Percentiles rank a stretch among this genome's conserved stretches.
Conservation (phyloP, 2,797 vertebrate genomes). For the Falco peregrinus region DNA sequence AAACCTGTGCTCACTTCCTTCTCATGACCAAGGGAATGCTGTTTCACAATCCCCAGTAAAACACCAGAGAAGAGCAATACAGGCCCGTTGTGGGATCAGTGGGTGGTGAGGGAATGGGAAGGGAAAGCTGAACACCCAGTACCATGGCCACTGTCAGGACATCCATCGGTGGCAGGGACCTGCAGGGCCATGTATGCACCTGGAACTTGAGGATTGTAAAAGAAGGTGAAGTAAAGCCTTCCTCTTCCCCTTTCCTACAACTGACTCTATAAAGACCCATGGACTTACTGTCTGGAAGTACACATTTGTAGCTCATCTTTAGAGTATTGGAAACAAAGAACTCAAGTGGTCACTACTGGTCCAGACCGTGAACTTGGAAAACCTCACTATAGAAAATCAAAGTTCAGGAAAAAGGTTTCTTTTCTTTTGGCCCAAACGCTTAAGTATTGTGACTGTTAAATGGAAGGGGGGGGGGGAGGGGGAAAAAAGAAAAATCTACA, state of each 20-base stretch:
- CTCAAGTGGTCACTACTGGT: not conserved
- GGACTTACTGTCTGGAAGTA: not conserved
- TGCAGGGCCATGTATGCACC: not conserved
- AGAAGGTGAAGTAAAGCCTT: not conserved
- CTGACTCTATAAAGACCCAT: not conserved
- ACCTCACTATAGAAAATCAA: not conserved
- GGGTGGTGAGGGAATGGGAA: not conserved
- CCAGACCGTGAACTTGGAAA: not conserved
- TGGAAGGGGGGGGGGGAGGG: no score
- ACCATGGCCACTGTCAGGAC: not conserved
- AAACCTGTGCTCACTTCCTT: not conserved
- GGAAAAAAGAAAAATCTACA: not conserved
- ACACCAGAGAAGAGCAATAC: not conserved
- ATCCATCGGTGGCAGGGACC: not conserved
- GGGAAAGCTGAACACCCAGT: not conserved
- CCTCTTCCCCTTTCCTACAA: not conserved
- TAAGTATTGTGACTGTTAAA: not conserved
- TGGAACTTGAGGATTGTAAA: not conserved
- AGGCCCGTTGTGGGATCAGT: not conserved
- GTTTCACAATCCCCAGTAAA: not conserved
- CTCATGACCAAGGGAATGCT: not conserved
- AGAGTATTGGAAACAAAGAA: not conserved
- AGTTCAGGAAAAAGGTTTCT: not conserved
- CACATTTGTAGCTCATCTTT: not conserved
- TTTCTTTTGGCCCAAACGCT: not conserved